A percentile compares a stretch with the other conserved stretches of the same genome.
Evolutionary conservation across 2,888 invertebrate genomes (phyloP).

Genomic region (Rambutsinella grinnellia): DNA sequence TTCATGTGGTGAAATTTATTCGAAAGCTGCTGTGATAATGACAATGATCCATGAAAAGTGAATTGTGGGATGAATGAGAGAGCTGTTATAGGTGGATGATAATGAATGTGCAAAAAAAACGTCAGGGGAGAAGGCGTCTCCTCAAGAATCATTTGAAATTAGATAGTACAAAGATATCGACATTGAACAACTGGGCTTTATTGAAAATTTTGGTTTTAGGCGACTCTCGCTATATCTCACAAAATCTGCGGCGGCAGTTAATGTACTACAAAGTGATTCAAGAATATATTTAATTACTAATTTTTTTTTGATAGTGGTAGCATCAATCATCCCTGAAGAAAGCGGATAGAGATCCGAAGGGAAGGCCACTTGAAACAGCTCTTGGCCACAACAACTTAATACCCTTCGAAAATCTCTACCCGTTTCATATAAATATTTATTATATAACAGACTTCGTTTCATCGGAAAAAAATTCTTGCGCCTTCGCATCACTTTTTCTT

Average conservation of each 20-base stretch:
- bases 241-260: constrained; percentile 54
- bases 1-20: neutral
- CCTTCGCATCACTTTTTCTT: constrained; percentile 54
- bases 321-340: constrained; percentile 59
- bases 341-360: constrained; percentile 58
- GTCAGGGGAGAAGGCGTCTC: too few relatives aligned
- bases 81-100: neutral
- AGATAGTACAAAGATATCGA: constrained; percentile 9
- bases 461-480: constrained; percentile 54
- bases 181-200: constrained; percentile 53
- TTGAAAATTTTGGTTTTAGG: constrained; percentile 52
- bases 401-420: constrained; percentile 58
- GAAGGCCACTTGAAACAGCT: constrained; percentile 59
- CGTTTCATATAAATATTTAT: constrained; percentile 57
- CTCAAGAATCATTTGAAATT: neutral
- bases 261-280: constrained; percentile 58
- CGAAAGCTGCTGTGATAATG: neutral
- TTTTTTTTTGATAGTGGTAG: constrained; percentile 59
- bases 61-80: neutral
- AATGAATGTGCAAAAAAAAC: neutral
- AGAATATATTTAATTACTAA: constrained; percentile 58
- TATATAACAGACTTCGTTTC: constrained; percentile 59
- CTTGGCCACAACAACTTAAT: constrained; percentile 58
- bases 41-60: neutral
- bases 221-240: constrained; percentile 56